These are phyloP conservation scores for Stictocephala bisonia DNA, from an alignment of 2,888 invertebrate genomes.

Conservation along the genomic window DNA sequence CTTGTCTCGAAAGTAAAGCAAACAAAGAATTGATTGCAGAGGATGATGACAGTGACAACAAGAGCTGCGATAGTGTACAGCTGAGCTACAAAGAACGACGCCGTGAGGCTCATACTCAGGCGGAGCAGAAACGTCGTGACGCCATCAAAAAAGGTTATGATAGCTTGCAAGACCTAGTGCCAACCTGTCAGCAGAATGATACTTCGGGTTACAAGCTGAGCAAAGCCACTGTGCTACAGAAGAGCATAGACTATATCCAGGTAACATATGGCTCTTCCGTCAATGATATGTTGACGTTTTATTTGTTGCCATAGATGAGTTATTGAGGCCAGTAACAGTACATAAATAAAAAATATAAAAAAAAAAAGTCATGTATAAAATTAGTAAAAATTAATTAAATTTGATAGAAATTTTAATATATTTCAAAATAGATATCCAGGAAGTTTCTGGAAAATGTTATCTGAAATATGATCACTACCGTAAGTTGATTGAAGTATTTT, in stretches of 20 bases:
- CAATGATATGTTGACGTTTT: too few species aligned
- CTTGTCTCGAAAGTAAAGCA: slow-evolving; percentile 33
- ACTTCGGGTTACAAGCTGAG: slow-evolving; percentile 93
- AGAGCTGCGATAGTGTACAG: slow-evolving; percentile 66
- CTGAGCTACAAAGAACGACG: slow-evolving; percentile 93
- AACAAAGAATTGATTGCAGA: slow-evolving; percentile 67
- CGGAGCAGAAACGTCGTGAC: slow-evolving; percentile 96
- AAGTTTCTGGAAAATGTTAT: too few species aligned
- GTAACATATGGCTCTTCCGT: too few species aligned
- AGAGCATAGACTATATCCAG: slow-evolving; percentile 89
- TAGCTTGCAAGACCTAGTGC: slow-evolving; percentile 91
- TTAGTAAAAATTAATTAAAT: too few species aligned
- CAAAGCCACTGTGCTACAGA: slow-evolving; percentile 95
- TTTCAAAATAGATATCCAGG: too few species aligned
- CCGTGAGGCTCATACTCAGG: slow-evolving; percentile 95
- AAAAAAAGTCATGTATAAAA: too few species aligned
- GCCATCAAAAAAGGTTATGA: slow-evolving; percentile 98
- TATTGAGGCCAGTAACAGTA: too few species aligned
- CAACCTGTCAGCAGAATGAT: slow-evolving; percentile 93
- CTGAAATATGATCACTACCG: too few species aligned
- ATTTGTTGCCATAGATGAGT: too few species aligned
- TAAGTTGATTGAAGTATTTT: too few species aligned
- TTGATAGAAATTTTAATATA: too few species aligned
- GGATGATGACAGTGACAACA: slow-evolving; percentile 72
- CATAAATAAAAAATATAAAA: too few species aligned